phyloP scores from a whole-genome alignment of 2,888 invertebrate genomes.

The Blomia tropicalis region DNA sequence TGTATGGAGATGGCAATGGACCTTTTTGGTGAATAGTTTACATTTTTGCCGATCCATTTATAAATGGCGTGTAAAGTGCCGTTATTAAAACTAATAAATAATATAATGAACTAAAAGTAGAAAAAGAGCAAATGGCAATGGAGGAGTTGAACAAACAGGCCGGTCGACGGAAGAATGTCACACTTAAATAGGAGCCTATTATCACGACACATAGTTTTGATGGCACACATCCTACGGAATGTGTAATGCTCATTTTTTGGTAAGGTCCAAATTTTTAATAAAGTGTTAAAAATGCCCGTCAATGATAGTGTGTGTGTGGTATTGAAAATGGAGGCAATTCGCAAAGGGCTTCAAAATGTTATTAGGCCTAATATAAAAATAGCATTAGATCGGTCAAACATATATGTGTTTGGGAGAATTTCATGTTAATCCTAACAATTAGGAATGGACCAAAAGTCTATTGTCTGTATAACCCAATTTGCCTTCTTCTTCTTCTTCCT shows the following conservation, averaged over 20 bases:
- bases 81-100: slow-evolving; percentile 14
- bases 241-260: background rate
- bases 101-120: no score
- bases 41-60: background rate
- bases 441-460: background rate
- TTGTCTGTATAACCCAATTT: no score
- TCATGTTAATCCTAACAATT: background rate
- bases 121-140: no score
- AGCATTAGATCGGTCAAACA: no score
- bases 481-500: background rate
- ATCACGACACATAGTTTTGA: background rate
- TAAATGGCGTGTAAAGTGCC: background rate
- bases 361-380: slow-evolving; percentile 4
- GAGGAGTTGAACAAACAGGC: no score
- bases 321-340: background rate
- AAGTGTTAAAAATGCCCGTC: background rate
- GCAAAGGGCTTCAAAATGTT: background rate
- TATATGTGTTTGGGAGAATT: no score
- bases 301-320: background rate
- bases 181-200: slow-evolving; percentile 15
- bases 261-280: background rate
- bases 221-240: background rate
- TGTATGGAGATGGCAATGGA: no score
- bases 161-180: slow-evolving; percentile 9
- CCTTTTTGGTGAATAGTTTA: background rate